Evolutionary conservation across 2,888 invertebrate species (phyloP).

Genomic region (Rhodophaea formosa): DNA sequence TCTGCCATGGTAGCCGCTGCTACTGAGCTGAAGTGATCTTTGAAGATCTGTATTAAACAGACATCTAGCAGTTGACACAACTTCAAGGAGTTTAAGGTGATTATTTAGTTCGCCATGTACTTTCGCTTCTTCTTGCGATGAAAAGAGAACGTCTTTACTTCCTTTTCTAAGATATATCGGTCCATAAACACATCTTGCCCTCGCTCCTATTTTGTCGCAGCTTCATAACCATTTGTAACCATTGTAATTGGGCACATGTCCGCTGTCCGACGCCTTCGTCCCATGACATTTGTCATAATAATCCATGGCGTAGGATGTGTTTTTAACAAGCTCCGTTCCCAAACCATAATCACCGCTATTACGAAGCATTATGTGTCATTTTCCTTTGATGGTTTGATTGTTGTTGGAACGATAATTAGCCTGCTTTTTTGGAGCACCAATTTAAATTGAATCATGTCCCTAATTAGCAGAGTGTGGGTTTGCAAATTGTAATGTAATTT

Average conservation of each 20-base stretch:
- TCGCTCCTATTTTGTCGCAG: constrained; percentile 3
- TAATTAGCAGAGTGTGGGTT: constrained; percentile 9
- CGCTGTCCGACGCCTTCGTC: constrained; percentile 2
- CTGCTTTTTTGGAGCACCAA: constrained; percentile 10
- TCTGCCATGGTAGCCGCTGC: no score
- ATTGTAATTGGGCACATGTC: constrained; percentile 2
- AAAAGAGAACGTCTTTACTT: no score
- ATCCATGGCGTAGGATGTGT: constrained; percentile 11
- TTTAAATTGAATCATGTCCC: constrained; percentile 16
- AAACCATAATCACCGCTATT: neutral
- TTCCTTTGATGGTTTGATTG: neutral
- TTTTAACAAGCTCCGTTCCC: constrained; percentile 4
- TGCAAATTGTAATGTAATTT: constrained; percentile 2
- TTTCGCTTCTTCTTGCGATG: no score
- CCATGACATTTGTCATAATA: constrained; percentile 14
- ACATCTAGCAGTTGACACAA: no score
- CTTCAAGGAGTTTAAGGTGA: no score
- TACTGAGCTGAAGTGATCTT: no score
- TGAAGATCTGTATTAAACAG: no score
- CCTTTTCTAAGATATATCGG: no score
- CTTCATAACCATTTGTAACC: neutral
- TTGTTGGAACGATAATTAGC: constrained; percentile 7
- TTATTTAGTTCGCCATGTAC: no score
- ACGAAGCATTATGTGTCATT: neutral
- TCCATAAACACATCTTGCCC: neutral